Evolutionary conservation across 92 coral and sea anemone species (phyloP).

Genomic region (Epizoanthus scotinus): DNA sequence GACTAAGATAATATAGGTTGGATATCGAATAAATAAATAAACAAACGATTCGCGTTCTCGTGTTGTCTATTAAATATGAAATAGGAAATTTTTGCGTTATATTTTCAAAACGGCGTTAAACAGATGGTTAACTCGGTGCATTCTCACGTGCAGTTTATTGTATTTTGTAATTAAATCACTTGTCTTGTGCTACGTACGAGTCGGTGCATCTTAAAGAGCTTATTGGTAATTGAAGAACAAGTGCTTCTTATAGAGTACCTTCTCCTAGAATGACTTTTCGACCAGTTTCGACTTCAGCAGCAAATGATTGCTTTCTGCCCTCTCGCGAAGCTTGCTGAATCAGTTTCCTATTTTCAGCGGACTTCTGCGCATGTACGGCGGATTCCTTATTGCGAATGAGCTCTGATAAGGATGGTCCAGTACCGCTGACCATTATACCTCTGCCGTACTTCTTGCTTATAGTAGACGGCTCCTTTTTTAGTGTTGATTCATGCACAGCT

Average conservation of each 20-base stretch:
- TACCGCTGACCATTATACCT: conserved; percentile 34
- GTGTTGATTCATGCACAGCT: not conserved
- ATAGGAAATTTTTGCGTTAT: too few relatives aligned
- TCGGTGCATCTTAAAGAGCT: too few relatives aligned
- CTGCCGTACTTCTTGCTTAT: conserved; percentile 17
- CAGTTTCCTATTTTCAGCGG: conserved; percentile 13
- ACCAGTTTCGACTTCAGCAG: conserved; percentile 19
- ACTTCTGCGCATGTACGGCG: not conserved
- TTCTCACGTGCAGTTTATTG: too few relatives aligned
- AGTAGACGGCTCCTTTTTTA: conserved; percentile 2
- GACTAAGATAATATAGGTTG: too few relatives aligned
- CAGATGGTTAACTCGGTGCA: too few relatives aligned
- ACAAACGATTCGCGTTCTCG: too few relatives aligned
- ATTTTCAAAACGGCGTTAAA: too few relatives aligned
- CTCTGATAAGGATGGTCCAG: conserved; percentile 10
- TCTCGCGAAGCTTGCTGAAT: not conserved
- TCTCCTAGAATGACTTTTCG: not conserved
- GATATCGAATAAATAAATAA: too few relatives aligned
- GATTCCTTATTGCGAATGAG: conserved; percentile 24
- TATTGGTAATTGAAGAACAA: too few relatives aligned
- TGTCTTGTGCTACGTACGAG: too few relatives aligned
- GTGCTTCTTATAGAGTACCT: not conserved
- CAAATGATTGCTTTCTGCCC: conserved; percentile 20
- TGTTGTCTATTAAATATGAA: too few relatives aligned
- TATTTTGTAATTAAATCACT: too few relatives aligned